Base-by-base conservation (phyloP, 2,888 invertebrate genomes). In the Cryptosula pallasiana region DNA sequence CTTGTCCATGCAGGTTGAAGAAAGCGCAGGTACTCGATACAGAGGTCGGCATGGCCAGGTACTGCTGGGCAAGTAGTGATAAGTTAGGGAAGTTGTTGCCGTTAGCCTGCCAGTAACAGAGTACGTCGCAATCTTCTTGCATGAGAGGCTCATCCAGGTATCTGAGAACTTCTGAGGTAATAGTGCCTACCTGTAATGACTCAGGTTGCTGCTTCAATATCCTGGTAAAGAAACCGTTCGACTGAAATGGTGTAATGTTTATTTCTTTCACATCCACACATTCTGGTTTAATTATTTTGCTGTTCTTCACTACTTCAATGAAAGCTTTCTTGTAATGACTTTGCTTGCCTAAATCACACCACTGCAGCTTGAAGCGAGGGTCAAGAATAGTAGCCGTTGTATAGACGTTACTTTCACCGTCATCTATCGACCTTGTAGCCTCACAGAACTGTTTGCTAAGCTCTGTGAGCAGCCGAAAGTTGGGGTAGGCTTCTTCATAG, bases 191-290 rank as follows among this genome's bases (percentile, higher is more conserved):
- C 34, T 63, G 63, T 32, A 63, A 5, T 2, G 63, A 63, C n/a
- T 63, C 63, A 2, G 63, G 63, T n/a, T 27, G 63, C 32, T 63
- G 63, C n/a, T 63, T 63, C 63, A 63, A 32, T 32, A 63, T 63
- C n/a, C 63, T 63, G 25, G 63, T 63, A 63, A 63, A 63, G 32
- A 63, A 63, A 32, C 63, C 63, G 16, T 32, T n/a, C 3, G 63
- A 63, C 27, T 63, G 32, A 32, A 32, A 32, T 32, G 27, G 27
- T 13, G 5, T 32, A 2, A 32, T 13, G 3, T 25, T 5, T 13
- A 25, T n/a, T 13, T 27, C 13, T 2, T 63, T 27, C 2, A 20
- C 63, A 3, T 32, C 63, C 3, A 32, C 13, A 2, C 13, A 2
- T n/a, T 57, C 57, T 23, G 57, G 57, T 57, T 57, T 57, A 23